These are phyloP conservation scores for Dastarcus helophoroides DNA, from an alignment of 2,888 invertebrate genomes.

Conservation along the genomic window DNA sequence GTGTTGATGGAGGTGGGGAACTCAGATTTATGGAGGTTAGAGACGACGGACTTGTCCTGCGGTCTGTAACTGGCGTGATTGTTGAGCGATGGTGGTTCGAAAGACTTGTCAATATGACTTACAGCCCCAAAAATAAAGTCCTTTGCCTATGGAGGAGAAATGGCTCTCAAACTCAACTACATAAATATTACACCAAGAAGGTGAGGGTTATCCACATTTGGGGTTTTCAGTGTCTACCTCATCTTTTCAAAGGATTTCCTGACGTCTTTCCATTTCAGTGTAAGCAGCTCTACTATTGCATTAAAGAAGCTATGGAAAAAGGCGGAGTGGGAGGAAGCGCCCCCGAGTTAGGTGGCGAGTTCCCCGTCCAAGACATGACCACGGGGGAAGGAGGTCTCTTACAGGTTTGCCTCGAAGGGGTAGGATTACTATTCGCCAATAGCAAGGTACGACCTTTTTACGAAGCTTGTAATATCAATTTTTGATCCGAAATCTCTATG, in stretches of 20 bases:
- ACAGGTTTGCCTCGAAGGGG: constrained; percentile 99
- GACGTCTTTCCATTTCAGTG: too few species aligned
- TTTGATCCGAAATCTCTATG: constrained; percentile 1
- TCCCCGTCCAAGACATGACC: constrained; percentile 95
- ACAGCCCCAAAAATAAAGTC: constrained; percentile 95
- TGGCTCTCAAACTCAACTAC: constrained; percentile 87
- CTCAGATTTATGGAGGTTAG: constrained; percentile 87
- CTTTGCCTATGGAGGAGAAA: constrained; percentile 94
- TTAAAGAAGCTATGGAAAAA: constrained; percentile 97
- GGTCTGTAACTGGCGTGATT: constrained; percentile 76
- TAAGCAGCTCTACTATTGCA: constrained; percentile 94
- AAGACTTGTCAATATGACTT: constrained; percentile 97
- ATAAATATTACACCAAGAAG: constrained; percentile 98
- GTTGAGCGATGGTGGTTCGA: constrained; percentile 99
- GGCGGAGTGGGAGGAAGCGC: constrained; percentile 59
- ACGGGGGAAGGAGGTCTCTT: constrained; percentile 95
- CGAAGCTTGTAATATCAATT: too few species aligned
- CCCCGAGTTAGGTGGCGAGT: constrained; percentile 83
- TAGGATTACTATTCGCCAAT: constrained; percentile 95
- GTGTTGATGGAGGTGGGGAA: constrained; percentile 83
- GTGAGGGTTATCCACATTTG: constrained; percentile 40
- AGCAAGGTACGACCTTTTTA: constrained; percentile 80
- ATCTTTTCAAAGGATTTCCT: too few species aligned
- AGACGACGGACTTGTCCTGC: constrained; percentile 84
- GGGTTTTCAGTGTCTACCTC: not conserved